These are phyloP conservation scores for Campoplex nolae DNA, from an alignment of 2,888 invertebrate genomes.

Conservation along the genomic window DNA sequence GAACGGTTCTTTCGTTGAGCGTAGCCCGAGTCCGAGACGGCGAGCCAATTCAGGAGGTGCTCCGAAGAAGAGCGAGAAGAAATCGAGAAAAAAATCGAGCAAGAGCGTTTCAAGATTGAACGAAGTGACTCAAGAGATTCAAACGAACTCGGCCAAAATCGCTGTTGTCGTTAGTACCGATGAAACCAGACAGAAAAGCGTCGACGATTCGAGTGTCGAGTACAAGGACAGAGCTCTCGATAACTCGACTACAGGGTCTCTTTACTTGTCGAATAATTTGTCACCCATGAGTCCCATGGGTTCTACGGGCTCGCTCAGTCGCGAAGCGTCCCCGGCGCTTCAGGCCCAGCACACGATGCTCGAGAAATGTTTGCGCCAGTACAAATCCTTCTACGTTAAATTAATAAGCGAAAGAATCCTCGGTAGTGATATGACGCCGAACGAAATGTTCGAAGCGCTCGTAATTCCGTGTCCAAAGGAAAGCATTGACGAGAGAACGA, in stretches of 20 bases:
- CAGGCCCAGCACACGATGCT: slow-evolving; percentile 85
- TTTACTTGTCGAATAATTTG: slow-evolving; percentile 66
- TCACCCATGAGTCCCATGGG: slow-evolving; percentile 71
- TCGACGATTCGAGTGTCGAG: slow-evolving; percentile 80
- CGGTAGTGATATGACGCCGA: slow-evolving; percentile 76
- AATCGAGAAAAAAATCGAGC: slow-evolving; percentile 86
- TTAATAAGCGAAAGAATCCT: slow-evolving; percentile 79
- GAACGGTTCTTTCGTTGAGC: slow-evolving; percentile 75
- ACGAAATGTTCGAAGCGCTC: slow-evolving; percentile 79
- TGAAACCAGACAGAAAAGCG: slow-evolving; percentile 78
- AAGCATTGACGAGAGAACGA: slow-evolving; percentile 78
- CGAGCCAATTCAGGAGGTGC: slow-evolving; percentile 83
- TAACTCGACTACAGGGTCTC: slow-evolving; percentile 62
- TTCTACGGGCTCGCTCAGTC: slow-evolving; percentile 75
- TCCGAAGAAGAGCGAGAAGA: slow-evolving; percentile 85
- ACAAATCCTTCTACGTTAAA: slow-evolving; percentile 86
- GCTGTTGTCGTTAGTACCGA: slow-evolving; percentile 79
- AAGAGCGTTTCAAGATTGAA: slow-evolving; percentile 81
- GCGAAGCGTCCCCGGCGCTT: slow-evolving; percentile 80
- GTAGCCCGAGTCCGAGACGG: slow-evolving; percentile 81
- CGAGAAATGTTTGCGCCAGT: slow-evolving; percentile 87
- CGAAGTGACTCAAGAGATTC: slow-evolving; percentile 75
- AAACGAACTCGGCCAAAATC: slow-evolving; percentile 75
- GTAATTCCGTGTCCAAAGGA: slow-evolving; percentile 77
- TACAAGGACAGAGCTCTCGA: slow-evolving; percentile 68